Percentiles rank a stretch among this genome's conserved stretches.
These are phyloP conservation scores for Nymphalis polychloros DNA, from an alignment of 2,888 invertebrate genomes.

Conservation along the genomic window DNA sequence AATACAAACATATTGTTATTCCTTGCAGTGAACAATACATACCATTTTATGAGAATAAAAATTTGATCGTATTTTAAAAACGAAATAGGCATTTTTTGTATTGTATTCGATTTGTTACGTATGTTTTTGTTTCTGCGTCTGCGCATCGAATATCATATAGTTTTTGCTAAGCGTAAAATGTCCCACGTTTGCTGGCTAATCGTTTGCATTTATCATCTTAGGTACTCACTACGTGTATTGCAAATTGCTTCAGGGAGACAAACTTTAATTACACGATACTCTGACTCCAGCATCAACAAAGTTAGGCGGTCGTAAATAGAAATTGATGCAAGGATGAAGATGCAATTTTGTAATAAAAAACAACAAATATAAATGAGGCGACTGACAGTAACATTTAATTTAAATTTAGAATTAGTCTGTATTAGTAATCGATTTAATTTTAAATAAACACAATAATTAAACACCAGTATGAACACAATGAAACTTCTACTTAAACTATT, in stretches of 20 bases:
- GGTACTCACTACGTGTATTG: slow-evolving; percentile 34
- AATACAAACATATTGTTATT: no score
- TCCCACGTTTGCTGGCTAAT: slow-evolving; percentile 40
- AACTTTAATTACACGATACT: slow-evolving; percentile 27
- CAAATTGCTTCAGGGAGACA: slow-evolving; percentile 34
- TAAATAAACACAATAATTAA: not conserved
- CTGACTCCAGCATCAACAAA: not conserved
- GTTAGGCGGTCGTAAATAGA: not conserved
- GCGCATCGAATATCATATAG: slow-evolving; percentile 20
- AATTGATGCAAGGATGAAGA: not conserved
- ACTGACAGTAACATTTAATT: no score
- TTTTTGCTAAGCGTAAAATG: slow-evolving; percentile 36
- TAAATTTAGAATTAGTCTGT: not conserved
- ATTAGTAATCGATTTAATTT: no score
- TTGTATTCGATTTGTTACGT: no score
- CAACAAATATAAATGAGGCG: no score
- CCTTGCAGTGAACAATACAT: no score
- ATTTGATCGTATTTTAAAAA: not conserved
- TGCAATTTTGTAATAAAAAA: no score
- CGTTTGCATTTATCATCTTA: slow-evolving; percentile 40
- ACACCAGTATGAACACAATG: not conserved
- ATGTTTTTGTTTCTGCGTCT: slow-evolving; percentile 8
- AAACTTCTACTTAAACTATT: not conserved
- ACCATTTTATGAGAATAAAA: no score
- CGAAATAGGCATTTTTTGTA: not conserved